These are phyloP conservation scores for Cebus imitator DNA, from an alignment of 2,113 vertebrate species.

Conservation along the genomic window DNA sequence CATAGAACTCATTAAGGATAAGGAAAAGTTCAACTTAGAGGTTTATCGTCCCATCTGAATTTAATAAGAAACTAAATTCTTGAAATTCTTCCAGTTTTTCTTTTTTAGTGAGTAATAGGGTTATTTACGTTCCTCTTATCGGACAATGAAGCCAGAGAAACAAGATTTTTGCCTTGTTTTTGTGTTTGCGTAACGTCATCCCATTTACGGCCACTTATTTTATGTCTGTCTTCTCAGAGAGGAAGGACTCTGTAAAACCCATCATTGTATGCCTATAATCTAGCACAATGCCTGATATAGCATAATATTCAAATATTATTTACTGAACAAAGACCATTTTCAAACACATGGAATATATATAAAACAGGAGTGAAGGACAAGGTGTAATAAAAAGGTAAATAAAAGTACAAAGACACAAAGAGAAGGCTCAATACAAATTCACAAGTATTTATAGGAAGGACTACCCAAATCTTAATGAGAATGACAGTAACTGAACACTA, in stretches of 20 bases:
- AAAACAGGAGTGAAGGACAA: background rate
- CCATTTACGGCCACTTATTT: background rate
- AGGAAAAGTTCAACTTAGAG: slow-evolving; percentile 48
- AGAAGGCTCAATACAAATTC: background rate
- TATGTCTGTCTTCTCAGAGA: background rate
- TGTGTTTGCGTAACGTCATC: background rate
- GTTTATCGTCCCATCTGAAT: slow-evolving; percentile 52
- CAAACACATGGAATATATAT: background rate
- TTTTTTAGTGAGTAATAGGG: slow-evolving; percentile 44
- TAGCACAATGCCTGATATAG: background rate
- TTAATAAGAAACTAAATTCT: slow-evolving; percentile 66
- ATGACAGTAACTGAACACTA: background rate
- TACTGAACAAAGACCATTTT: background rate
- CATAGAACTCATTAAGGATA: slow-evolving; percentile 10
- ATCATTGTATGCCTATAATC: background rate
- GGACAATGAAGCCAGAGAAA: slow-evolving; percentile 17
- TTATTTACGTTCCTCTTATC: slow-evolving; percentile 56
- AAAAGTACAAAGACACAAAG: background rate
- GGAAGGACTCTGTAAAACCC: background rate
- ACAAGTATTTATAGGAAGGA: background rate
- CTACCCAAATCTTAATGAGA: background rate
- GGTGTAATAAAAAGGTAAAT: background rate
- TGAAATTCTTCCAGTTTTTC: slow-evolving; percentile 62
- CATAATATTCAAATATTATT: background rate
- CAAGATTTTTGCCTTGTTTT: background rate